phyloP scores from a whole-genome alignment of 2,797 vertebrate species.

The Darevskia mixta region DNA sequence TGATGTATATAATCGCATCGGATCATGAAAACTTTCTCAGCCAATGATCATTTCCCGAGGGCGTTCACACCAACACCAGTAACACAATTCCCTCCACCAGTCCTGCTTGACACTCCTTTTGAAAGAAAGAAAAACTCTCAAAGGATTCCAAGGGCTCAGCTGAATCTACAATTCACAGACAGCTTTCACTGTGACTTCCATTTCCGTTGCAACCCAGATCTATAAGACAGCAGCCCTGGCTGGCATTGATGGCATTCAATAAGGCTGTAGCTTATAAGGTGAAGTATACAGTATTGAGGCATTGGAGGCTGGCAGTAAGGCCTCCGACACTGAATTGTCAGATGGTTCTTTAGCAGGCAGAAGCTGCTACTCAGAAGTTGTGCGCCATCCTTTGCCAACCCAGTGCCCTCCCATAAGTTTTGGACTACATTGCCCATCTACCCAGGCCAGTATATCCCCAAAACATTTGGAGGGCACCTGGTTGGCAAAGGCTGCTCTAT shows the following conservation, averaged over 20 bases:
- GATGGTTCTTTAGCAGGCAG: not conserved
- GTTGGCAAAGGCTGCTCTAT: not conserved
- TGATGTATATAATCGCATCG: slow-evolving; percentile 5
- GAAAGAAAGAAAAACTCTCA: not conserved
- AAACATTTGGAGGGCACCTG: too few relatives aligned
- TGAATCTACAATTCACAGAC: not conserved
- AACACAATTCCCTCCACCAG: not conserved
- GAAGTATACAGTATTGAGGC: rapidly evolving
- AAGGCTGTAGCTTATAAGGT: slow-evolving; percentile 16
- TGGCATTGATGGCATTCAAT: not conserved
- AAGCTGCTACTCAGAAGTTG: slow-evolving; percentile 9
- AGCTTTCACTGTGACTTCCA: slow-evolving; percentile 6
- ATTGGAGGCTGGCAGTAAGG: not conserved
- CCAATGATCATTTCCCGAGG: not conserved
- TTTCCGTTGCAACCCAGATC: not conserved
- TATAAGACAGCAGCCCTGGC: not conserved
- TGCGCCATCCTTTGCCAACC: too few relatives aligned
- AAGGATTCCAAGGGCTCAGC: not conserved
- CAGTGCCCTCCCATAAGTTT: too few relatives aligned
- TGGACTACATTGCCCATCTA: too few relatives aligned
- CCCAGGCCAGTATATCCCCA: too few relatives aligned
- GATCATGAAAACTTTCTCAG: not conserved
- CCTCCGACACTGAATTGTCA: not conserved
- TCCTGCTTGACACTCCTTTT: not conserved
- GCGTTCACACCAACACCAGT: not conserved